Evolutionary conservation across 64 coral and sea anemone genomes (phyloP).

Genomic region (Hydrozoanthus tunicans): DNA sequence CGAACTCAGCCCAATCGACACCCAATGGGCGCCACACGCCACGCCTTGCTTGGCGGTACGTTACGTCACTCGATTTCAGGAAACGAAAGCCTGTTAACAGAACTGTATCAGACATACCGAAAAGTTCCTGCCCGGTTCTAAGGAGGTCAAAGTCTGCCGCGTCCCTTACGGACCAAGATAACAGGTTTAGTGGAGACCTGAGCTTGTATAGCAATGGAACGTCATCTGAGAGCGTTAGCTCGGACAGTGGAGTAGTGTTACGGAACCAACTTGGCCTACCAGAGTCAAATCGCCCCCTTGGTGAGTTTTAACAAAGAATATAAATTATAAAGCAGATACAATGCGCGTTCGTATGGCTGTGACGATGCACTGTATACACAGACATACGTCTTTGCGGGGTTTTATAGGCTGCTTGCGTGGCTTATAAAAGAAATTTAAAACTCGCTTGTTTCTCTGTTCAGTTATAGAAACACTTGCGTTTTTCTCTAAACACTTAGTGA

Average conservation of each 20-base stretch:
- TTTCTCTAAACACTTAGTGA: too few relatives aligned
- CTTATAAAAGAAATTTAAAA: too few relatives aligned
- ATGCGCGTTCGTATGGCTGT: too few relatives aligned
- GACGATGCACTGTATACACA: too few relatives aligned
- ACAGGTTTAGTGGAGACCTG: conserved; percentile 74
- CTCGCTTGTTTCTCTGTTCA: too few relatives aligned
- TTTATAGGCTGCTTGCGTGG: too few relatives aligned
- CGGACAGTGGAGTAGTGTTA: conserved; percentile 60
- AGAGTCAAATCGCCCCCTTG: conserved; percentile 17
- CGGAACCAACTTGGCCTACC: conserved; percentile 39
- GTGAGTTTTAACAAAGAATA: conserved; percentile 34
- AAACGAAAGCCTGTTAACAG: conserved; percentile 66
- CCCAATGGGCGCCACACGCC: conserved; percentile 68
- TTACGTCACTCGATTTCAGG: background rate
- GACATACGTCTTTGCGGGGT: too few relatives aligned
- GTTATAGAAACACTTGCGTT: too few relatives aligned
- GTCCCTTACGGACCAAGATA: conserved; percentile 71
- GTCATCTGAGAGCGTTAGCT: conserved; percentile 78
- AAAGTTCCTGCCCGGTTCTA: conserved; percentile 55
- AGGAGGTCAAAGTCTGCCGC: conserved; percentile 77
- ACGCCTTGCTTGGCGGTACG: conserved; percentile 44
- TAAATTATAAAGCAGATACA: background rate
- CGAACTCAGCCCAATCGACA: conserved; percentile 71
- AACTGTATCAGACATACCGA: conserved; percentile 80
- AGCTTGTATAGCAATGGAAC: conserved; percentile 63